phyloP scores from a whole-genome alignment of 2,113 vertebrate species.

The Carlito syrichta region DNA sequence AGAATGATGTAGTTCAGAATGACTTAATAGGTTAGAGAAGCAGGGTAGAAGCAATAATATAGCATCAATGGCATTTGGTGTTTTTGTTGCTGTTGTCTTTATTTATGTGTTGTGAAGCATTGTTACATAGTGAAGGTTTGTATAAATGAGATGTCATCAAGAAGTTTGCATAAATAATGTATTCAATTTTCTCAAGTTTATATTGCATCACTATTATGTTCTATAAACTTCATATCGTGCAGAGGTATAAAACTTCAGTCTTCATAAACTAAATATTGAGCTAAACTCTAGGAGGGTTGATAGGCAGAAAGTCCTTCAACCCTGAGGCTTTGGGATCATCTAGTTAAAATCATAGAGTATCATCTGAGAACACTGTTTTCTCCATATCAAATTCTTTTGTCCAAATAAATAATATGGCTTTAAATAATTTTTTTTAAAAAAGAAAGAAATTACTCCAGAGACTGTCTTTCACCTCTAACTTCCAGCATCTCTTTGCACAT shows the following conservation, averaged over 20 bases:
- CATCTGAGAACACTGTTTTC: background rate
- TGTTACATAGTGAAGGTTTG: background rate
- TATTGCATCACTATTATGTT: background rate
- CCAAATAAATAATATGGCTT: background rate
- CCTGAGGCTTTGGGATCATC: background rate
- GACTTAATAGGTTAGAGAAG: background rate
- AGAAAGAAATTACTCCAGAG: background rate
- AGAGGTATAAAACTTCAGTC: background rate
- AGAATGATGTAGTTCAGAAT: background rate
- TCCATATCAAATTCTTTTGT: background rate
- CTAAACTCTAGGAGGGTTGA: background rate
- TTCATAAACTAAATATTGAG: background rate
- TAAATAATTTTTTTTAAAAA: background rate
- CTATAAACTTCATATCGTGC: background rate
- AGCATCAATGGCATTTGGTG: background rate
- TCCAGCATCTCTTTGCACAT: background rate
- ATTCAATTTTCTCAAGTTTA: background rate
- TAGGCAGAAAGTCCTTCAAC: background rate
- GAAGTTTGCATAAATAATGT: background rate
- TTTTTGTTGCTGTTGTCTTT: background rate
- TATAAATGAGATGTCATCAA: background rate
- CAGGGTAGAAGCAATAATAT: background rate
- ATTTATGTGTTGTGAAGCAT: background rate
- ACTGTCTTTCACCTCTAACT: background rate
- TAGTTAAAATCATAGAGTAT: background rate